A percentile compares a stretch with the other conserved stretches of the same genome.
These are phyloP conservation scores for Acipenser ruthenus DNA, from an alignment of 2,797 vertebrate genomes.

Conservation along the genomic window DNA sequence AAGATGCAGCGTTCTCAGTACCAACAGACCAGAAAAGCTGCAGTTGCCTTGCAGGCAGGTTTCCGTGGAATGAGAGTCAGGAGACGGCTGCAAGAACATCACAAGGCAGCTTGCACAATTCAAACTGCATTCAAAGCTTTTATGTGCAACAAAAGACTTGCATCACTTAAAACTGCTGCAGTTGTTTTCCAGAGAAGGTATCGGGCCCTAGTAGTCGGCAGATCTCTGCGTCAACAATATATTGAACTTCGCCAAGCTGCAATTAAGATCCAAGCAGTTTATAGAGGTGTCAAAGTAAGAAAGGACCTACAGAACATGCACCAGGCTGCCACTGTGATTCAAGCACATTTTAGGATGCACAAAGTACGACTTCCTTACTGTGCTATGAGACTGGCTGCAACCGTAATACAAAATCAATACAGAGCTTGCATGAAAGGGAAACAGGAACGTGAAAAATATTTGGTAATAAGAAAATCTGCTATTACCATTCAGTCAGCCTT, in stretches of 20 bases:
- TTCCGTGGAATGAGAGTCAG: conserved; percentile 65
- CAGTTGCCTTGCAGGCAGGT: conserved; percentile 60
- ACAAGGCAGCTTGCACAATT: conserved; percentile 58
- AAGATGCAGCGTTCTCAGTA: conserved; percentile 39
- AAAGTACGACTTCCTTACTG: conserved; percentile 45
- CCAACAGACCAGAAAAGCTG: conserved; percentile 47
- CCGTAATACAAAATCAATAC: conserved; percentile 65
- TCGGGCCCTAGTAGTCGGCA: conserved; percentile 38
- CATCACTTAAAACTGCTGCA: conserved; percentile 45
- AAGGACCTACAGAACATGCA: conserved; percentile 40
- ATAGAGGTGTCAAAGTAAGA: conserved; percentile 57
- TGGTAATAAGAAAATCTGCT: conserved; percentile 35
- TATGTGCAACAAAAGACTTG: conserved; percentile 42
- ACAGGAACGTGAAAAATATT: conserved; percentile 39
- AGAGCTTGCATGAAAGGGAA: conserved; percentile 49
- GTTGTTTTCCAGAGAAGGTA: conserved; percentile 63
- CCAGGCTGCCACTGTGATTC: conserved; percentile 53
- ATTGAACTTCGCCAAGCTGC: conserved; percentile 45
- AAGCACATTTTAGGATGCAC: conserved; percentile 47
- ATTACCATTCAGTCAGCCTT: conserved; percentile 53
- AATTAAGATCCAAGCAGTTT: conserved; percentile 62
- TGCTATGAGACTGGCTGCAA: conserved; percentile 59
- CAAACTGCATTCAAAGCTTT: conserved; percentile 64
- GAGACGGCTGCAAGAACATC: conserved; percentile 36
- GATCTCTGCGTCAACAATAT: conserved; percentile 43